These are phyloP conservation scores for Lates calcarifer DNA, from an alignment of 2,113 vertebrate genomes.

Conservation along the genomic window DNA sequence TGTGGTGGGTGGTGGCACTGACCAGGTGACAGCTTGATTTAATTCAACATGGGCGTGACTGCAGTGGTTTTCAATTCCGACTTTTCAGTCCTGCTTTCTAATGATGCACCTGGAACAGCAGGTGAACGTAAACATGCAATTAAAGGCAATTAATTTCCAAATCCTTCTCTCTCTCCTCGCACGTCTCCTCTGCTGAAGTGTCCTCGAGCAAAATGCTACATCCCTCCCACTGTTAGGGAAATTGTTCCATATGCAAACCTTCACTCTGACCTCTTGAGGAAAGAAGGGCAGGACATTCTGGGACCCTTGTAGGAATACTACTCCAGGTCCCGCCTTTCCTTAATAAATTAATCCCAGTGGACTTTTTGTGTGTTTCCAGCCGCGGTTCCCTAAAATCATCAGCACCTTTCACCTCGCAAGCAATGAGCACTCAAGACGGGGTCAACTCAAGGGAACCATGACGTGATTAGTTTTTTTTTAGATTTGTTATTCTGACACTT, in stretches of 20 bases:
- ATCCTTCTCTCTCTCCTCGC: not conserved
- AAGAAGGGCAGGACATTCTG: slow-evolving; percentile 1
- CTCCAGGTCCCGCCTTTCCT: not conserved
- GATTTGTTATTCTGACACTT: not conserved
- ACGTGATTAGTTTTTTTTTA: not conserved
- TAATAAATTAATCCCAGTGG: slow-evolving; percentile 14
- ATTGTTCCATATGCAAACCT: slow-evolving; percentile 5
- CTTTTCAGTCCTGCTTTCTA: slow-evolving; percentile 47
- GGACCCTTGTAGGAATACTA: not conserved
- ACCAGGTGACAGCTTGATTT: slow-evolving; percentile 82
- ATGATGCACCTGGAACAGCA: slow-evolving; percentile 53
- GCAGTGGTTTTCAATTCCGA: slow-evolving; percentile 48
- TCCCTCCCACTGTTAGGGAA: slow-evolving; percentile 1
- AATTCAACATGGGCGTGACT: slow-evolving; percentile 89
- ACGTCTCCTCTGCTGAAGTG: slow-evolving; percentile 35
- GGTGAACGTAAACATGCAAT: slow-evolving; percentile 60
- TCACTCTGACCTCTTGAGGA: slow-evolving; percentile 48
- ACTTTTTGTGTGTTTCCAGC: not conserved
- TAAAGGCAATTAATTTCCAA: slow-evolving; percentile 39
- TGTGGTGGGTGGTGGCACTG: slow-evolving; percentile 68
- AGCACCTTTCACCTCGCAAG: not conserved
- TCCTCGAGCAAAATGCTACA: slow-evolving; percentile 32
- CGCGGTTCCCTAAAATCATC: not conserved
- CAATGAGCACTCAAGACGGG: not conserved
- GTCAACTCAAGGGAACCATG: not conserved